A percentile compares a stretch with the other conserved stretches of the same genome.
Conservation (phyloP, 37 sponge, comb jelly and placozoan genomes). For the Haliclona indistincta region DNA sequence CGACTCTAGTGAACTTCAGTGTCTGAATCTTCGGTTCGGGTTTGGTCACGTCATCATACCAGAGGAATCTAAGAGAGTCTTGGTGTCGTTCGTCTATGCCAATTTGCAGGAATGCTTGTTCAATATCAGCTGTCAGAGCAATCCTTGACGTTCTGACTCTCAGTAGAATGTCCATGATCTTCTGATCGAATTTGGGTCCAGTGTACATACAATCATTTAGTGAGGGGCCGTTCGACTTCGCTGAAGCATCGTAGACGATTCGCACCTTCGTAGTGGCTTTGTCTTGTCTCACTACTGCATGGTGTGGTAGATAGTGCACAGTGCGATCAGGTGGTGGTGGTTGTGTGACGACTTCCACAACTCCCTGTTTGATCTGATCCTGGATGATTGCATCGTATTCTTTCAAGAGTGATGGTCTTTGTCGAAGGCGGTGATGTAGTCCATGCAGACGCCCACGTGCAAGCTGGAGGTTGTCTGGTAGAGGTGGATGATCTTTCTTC, state of each 20-base stretch:
- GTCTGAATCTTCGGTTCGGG: background rate
- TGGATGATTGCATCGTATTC: slow-evolving; percentile 17
- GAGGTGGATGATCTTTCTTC: no score
- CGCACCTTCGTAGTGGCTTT: no score
- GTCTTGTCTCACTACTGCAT: no score
- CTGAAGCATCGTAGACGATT: no score
- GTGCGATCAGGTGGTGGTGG: background rate
- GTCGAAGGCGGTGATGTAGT: slow-evolving; percentile 17
- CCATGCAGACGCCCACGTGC: no score
- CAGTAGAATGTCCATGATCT: slow-evolving; percentile 26
- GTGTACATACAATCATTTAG: no score
- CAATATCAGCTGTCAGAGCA: slow-evolving; percentile 45
- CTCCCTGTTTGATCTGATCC: slow-evolving; percentile 15
- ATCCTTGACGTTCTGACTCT: slow-evolving; percentile 13
- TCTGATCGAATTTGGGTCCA: slow-evolving; percentile 42
- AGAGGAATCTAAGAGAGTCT: no score
- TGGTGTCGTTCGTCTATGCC: no score
- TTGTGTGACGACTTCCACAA: slow-evolving; percentile 23
- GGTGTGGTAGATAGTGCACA: no score
- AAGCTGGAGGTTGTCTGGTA: no score
- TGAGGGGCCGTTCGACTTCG: no score
- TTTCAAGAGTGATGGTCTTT: slow-evolving; percentile 11
- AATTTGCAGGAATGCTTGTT: slow-evolving; percentile 53
- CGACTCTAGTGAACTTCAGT: slow-evolving; percentile 17
- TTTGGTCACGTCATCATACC: slow-evolving; percentile 12